Evolutionary conservation across 2,113 vertebrate species (phyloP), one percentile per base, ranked within the genome.

Genomic region (Lethenteron camtschaticum): DNA sequence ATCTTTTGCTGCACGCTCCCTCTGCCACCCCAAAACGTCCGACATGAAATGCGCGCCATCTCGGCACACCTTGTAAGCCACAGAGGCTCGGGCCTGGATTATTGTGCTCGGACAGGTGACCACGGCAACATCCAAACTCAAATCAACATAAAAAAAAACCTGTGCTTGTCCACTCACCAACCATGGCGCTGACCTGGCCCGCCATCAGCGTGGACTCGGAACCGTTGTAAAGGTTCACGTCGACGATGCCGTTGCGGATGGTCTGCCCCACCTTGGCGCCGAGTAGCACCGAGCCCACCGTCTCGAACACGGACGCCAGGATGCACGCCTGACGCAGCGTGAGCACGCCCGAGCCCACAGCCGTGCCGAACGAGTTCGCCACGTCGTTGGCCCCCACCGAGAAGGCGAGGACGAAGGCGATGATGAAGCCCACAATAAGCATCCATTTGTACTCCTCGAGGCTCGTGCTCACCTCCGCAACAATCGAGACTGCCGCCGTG

Each of bases 331-430:
- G 87, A 13, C 83, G 83, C 57, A 96, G 81, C 55, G 90, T 95
- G 76, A 96, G 87, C 56, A 86, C 92, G 0, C 92, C 92, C 0
- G 94, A 99, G 72, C 94, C 94, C 71, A 96, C 94, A 0, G 94
- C 94, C 0, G 94, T 99, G 70, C 94, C 94, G 9, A 99, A 99
- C 0, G 94, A 99, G 79, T 99, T 99, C 13, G 94, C 94, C 8
- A 96, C 94, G 3, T 99, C 94, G 68, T 99, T 99, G 76, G 94
- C 94, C 0, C 94, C 92, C 1, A 99, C 94, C 0, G 94, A 99
- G 77, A 99, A 99, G 16, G 94, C 94, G 74, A 99, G 74, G 68
- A 99, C 16, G 71, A 99, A 96, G 68, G 94, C 94, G 2, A 99
- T 96, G 77, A 94, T 16, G 73, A 99, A 96, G 71, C 94, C 94